Evolutionary conservation across 2,888 invertebrate species (phyloP).

Genomic region (Diploptera punctata): DNA sequence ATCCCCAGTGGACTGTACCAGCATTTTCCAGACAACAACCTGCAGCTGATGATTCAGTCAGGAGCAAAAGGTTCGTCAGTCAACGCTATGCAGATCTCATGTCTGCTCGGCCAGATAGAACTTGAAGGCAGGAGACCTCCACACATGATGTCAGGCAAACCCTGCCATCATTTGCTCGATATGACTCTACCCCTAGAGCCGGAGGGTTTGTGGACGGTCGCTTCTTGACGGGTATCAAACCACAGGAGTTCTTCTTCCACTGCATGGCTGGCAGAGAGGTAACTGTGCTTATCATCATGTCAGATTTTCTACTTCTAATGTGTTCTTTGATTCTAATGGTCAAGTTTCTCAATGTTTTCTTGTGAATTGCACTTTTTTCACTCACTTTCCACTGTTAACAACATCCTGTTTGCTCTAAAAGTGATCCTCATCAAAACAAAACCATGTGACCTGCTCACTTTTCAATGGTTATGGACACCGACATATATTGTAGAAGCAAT

Average conservation of each 20-base stretch:
- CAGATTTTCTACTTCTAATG: too few relatives aligned
- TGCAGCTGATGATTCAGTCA: constrained; percentile 98
- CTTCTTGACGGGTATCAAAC: constrained; percentile 98
- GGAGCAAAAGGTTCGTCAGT: constrained; percentile 99
- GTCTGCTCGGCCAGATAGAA: constrained; percentile 96
- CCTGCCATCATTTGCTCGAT: constrained; percentile 89
- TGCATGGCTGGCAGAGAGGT: constrained; percentile 99
- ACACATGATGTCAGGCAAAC: constrained; percentile 92
- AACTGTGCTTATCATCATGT: too few relatives aligned
- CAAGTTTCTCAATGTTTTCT: too few relatives aligned
- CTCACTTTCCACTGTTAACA: too few relatives aligned
- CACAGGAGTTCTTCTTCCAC: constrained; percentile 99
- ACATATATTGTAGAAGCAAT: too few relatives aligned
- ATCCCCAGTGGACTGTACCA: constrained; percentile 84
- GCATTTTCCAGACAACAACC: constrained; percentile 92
- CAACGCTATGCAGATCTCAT: constrained; percentile 98
- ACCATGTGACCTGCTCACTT: too few relatives aligned
- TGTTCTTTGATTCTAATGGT: too few relatives aligned
- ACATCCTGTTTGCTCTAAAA: too few relatives aligned
- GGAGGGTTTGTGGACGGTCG: constrained; percentile 97
- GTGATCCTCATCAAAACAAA: too few relatives aligned
- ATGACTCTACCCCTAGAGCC: constrained; percentile 87
- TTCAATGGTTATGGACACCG: too few relatives aligned
- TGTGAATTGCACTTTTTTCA: too few relatives aligned
- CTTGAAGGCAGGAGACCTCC: constrained; percentile 97